These are phyloP conservation scores for Panzeria rudis DNA, from an alignment of 2,888 invertebrate genomes.

Conservation along the genomic window DNA sequence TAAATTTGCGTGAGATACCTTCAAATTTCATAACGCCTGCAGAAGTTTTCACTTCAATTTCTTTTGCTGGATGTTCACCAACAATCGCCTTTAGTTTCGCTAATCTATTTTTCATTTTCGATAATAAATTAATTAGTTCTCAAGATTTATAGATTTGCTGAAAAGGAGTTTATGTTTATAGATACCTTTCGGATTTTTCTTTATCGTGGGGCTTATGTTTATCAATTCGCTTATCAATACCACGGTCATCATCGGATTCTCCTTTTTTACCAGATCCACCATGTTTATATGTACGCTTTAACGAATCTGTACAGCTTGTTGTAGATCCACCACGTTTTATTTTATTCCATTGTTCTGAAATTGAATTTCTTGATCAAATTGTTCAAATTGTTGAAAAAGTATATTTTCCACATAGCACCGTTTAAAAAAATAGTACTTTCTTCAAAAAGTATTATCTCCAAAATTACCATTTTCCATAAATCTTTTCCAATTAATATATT, in stretches of 20 bases:
- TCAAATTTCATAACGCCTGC: constrained; percentile 93
- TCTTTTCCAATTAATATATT: no score
- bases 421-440: no score
- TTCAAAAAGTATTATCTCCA: no score
- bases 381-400: no score
- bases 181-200: constrained; percentile 85
- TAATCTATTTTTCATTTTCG: constrained; percentile 76
- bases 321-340: constrained; percentile 87
- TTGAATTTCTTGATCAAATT: neutral
- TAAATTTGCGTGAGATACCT: constrained; percentile 94
- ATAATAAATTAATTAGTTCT: neutral
- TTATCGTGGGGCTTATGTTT: constrained; percentile 87
- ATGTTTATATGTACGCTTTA: constrained; percentile 78
- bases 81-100: constrained; percentile 85
- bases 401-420: no score
- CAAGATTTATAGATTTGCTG: neutral
- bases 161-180: neutral
- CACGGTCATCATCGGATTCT: constrained; percentile 82
- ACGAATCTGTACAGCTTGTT: constrained; percentile 81
- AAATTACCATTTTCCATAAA: no score
- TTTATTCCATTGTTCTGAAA: constrained; percentile 91
- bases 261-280: constrained; percentile 76
- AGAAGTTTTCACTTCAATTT: constrained; percentile 92
- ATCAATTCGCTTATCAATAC: constrained; percentile 86
- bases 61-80: constrained; percentile 86